Percentiles rank a stretch among this genome's conserved stretches.
Evolutionary conservation across 2,113 vertebrate species (phyloP).

Genomic region (Ahaetulla prasina): DNA sequence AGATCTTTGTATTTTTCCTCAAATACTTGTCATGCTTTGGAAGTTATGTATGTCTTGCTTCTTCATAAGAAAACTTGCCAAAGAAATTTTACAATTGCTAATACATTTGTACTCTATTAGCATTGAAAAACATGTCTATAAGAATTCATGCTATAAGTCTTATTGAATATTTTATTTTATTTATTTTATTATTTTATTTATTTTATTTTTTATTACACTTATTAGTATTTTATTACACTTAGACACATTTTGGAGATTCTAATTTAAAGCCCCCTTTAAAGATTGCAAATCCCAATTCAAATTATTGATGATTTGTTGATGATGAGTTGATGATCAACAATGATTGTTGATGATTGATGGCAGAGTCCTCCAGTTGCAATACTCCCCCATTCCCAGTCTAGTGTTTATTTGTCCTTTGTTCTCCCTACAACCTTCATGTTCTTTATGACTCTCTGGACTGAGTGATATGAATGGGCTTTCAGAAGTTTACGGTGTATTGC

Average conservation of each 20-base stretch:
- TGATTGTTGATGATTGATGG: too few species aligned
- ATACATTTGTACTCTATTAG: not conserved
- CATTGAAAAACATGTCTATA: not conserved
- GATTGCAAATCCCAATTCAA: not conserved
- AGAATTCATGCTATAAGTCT: not conserved
- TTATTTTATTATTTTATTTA: not conserved
- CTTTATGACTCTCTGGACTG: not conserved
- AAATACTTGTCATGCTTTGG: not conserved
- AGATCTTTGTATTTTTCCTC: not conserved
- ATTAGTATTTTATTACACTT: not conserved
- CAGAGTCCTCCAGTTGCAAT: not conserved
- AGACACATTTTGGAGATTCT: not conserved
- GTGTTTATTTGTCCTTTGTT: not conserved
- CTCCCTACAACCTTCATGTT: not conserved
- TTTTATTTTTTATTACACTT: not conserved
- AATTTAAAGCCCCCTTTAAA: not conserved
- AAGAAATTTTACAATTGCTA: not conserved
- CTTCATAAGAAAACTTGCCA: not conserved
- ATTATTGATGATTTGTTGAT: not conserved
- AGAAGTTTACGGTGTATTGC: not conserved
- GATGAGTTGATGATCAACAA: too few species aligned
- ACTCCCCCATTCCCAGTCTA: not conserved
- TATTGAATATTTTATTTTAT: rapidly evolving
- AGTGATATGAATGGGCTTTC: not conserved
- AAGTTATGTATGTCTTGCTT: not conserved